These are phyloP conservation scores for Xiphydria camelus DNA, from an alignment of 2,888 invertebrate species.

Conservation along the genomic window DNA sequence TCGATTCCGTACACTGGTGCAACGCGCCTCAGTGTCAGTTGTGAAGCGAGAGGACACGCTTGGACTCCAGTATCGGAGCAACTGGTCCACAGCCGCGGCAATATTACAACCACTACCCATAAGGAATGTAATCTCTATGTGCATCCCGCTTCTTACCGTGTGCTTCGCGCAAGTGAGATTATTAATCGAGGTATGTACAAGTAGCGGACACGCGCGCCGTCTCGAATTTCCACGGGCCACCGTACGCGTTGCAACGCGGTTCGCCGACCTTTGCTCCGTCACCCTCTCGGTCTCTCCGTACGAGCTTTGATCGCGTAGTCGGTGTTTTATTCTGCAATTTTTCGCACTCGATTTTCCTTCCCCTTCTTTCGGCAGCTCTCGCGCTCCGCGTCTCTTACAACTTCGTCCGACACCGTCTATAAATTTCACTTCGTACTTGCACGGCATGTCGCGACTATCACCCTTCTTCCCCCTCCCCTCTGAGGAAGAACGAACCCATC, in stretches of 20 bases:
- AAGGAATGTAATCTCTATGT: conserved; percentile 52
- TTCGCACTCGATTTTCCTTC: not conserved
- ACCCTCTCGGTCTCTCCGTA: too few species aligned
- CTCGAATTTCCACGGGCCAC: too few species aligned
- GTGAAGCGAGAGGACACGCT: conserved; percentile 31
- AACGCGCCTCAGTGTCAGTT: conserved; percentile 28
- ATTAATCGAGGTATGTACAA: conserved; percentile 21
- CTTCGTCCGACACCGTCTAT: too few species aligned
- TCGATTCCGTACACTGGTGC: conserved; percentile 1
- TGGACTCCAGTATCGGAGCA: conserved; percentile 54
- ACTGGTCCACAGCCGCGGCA: conserved; percentile 47
- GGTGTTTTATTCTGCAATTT: not conserved
- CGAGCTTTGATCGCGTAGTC: too few species aligned
- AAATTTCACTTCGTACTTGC: too few species aligned
- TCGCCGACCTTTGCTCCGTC: too few species aligned
- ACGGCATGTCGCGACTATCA: too few species aligned
- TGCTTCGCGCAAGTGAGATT: conserved; percentile 31
- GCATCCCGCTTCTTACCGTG: conserved; percentile 30
- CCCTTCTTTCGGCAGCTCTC: not conserved
- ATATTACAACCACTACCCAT: conserved; percentile 26
- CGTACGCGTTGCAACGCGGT: too few species aligned
- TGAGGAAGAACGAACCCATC: too few species aligned
- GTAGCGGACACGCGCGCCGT: too few species aligned
- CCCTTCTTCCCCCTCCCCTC: too few species aligned
- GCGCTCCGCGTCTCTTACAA: too few species aligned